Evolutionary conservation across 2,888 invertebrate genomes (phyloP).

Genomic region (Dolichomitus sp.): DNA sequence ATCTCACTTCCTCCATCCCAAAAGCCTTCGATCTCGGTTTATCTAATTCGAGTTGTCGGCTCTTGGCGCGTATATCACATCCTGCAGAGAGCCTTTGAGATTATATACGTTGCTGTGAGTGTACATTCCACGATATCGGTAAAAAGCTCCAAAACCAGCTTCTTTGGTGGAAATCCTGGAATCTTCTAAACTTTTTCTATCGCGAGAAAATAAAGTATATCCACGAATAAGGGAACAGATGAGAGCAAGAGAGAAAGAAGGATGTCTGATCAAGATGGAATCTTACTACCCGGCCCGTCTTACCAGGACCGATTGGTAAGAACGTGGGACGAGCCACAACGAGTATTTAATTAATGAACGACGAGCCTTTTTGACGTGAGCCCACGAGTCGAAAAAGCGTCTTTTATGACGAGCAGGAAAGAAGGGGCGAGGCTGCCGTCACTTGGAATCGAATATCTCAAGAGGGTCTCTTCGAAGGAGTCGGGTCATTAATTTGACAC

Average conservation of each 20-base stretch:
- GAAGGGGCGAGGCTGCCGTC: conserved; percentile 24
- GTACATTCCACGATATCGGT: conserved; percentile 59
- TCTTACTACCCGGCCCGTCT: conserved; percentile 22
- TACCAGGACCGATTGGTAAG: conserved; percentile 50
- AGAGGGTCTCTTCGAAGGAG: conserved; percentile 43
- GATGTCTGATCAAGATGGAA: conserved; percentile 33
- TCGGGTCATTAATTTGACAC: conserved; percentile 73
- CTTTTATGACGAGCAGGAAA: conserved; percentile 29
- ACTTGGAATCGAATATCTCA: conserved; percentile 46
- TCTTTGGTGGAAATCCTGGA: conserved; percentile 8
- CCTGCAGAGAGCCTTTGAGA: conserved; percentile 54
- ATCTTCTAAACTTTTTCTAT: not conserved
- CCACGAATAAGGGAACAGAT: not conserved
- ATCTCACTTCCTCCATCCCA: conserved; percentile 79
- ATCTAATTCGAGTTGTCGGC: conserved; percentile 85
- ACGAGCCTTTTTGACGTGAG: conserved; percentile 49
- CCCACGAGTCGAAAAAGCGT: conserved; percentile 32
- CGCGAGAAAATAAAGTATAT: conserved; percentile 5
- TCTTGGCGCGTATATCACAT: conserved; percentile 73
- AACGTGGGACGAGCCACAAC: conserved; percentile 15
- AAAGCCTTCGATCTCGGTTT: conserved; percentile 81
- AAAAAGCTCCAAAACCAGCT: conserved; percentile 45
- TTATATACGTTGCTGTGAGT: conserved; percentile 52
- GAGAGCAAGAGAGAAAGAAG: not conserved
- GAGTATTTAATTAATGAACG: conserved; percentile 55